Evolutionary conservation across 2,888 invertebrate genomes (phyloP), one percentile per base, ranked within the genome.

Genomic region (Orthosia gracilis): DNA sequence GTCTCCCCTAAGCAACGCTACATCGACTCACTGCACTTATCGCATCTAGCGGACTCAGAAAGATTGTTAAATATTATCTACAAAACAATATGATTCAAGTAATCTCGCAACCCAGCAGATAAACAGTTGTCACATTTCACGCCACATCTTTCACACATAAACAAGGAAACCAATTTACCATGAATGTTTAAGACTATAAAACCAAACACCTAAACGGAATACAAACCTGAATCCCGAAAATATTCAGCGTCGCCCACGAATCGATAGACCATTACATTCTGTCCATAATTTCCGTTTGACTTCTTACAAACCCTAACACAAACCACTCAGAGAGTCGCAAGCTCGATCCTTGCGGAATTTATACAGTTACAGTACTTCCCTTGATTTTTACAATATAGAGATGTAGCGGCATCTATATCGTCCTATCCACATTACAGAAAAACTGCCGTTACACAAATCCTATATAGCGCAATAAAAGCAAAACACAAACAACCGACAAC

Each of bases 271-370:
- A 72, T 82, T 82, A 72, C 70, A 54, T 61, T 73, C 26, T 62
- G 72, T 68, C 68, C 79, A 77, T 84, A 84, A 84, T 77, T 82
- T 85, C 77, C 87, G 70, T 75, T 85, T 69, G 75, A 63, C 75
- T 84, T 75, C 76, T 69, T 73, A 64, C 64, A 73, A 49, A 45
- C 45, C 52, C 54, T 67, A 63, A 79, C 55, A 67, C 49, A 47
- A 62, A 59, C 49, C 70, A 49, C 40, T 62, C 57, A 26, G 31
- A 80, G 40, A 50, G 50, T 65, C 31, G 31, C 67, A 61, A 68
- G 65, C 64, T 61, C 40, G 61, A 21, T 45, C 62, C 62, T 76
- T 63, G 31, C 26, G 54, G 45, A 69, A 76, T 61, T 58, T 69
- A n/a, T 31, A 54, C 31, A 26, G 18, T 18, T 18, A 50, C 9